Base-by-base conservation (phyloP, 2,113 vertebrate genomes). In the Gadus chalcogrammus region DNA sequence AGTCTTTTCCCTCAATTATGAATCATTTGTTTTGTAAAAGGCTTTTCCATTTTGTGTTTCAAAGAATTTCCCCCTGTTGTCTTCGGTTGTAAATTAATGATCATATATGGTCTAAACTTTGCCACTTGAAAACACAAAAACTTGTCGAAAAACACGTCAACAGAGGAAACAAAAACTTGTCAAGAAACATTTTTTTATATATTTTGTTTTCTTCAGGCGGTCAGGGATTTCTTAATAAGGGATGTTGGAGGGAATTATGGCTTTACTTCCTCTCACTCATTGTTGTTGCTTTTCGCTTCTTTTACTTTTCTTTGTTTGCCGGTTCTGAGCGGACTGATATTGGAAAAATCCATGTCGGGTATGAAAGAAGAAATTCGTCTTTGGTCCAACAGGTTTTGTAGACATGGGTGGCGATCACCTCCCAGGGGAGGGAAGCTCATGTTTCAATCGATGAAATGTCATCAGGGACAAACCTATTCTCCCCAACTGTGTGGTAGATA, bases 371-470 rank as follows among this genome's bases (percentile, higher is more conserved):
- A 61, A 87, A 84, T 83, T 80, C 70, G 80, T 85, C 82, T 73
- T 1, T 48, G 77, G 66, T 76, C 62, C 67, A 78, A 85, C 78
- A 79, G 74, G 78, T 76, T 83, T 75, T 81, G 79, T 78, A 38
- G 72, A 87, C 81, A 80, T 79, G 77, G 4, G 31, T 70, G 78
- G 81, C 70, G 68, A 67, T 83, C 76, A 88, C 84, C 85, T 74
- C 69, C 67, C 71, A 77, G 75, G 84, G 53, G 53, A 16, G 76
- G 74, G 78, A 60, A 82, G 76, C 82, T 83, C 85, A 83, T 82
- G 82, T 87, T 88, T 86, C 85, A 89, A 90, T 91, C 88, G 83
- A 93, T 91, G 86, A 91, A 88, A 91, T 89, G 88, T 91, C 88
- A 90, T 86, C 86, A 75, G 86, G 83, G 84, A 90, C 90, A 90